Evolutionary conservation across 2,113 vertebrate genomes (phyloP).

Genomic region (Plestiodon gilberti): DNA sequence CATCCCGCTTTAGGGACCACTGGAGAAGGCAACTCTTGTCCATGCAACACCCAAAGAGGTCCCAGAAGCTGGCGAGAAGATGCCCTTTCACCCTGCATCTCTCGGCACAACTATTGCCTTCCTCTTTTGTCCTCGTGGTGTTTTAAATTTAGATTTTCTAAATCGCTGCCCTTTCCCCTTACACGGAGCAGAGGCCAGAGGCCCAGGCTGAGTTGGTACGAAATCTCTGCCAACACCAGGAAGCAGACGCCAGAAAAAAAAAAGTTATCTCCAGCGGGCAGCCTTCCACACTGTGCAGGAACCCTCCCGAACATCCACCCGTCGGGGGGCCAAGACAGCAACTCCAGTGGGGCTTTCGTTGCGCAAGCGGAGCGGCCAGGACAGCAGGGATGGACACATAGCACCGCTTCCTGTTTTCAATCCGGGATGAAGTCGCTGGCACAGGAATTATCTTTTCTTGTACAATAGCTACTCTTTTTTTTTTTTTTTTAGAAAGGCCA

Average conservation of each 20-base stretch:
- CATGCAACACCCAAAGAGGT: too few species aligned
- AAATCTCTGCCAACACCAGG: slow-evolving; percentile 4
- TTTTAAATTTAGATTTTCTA: too few species aligned
- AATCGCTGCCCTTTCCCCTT: not conserved
- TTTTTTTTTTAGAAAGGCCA: slow-evolving; percentile 17
- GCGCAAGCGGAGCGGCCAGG: slow-evolving; percentile 3
- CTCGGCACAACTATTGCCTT: too few species aligned
- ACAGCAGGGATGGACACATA: slow-evolving; percentile 34
- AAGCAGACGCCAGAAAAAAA: slow-evolving; percentile 49
- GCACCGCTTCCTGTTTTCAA: slow-evolving; percentile 68
- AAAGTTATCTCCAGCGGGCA: slow-evolving; percentile 44
- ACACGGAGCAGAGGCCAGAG: not conserved
- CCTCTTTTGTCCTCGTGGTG: not conserved
- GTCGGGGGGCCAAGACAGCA: slow-evolving; percentile 45
- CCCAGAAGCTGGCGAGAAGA: too few species aligned
- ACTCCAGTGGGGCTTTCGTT: slow-evolving; percentile 6
- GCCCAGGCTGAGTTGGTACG: rapidly evolving
- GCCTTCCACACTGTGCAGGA: slow-evolving; percentile 40
- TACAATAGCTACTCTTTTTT: slow-evolving; percentile 57
- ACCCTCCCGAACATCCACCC: not conserved
- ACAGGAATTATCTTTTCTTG: slow-evolving; percentile 60
- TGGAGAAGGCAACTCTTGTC: too few species aligned
- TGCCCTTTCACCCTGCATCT: too few species aligned
- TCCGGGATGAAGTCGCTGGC: slow-evolving; percentile 40
- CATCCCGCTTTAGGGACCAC: too few species aligned